Conservation (phyloP, 2,797 vertebrate species). For the Helicolenus hilgendorfi region DNA sequence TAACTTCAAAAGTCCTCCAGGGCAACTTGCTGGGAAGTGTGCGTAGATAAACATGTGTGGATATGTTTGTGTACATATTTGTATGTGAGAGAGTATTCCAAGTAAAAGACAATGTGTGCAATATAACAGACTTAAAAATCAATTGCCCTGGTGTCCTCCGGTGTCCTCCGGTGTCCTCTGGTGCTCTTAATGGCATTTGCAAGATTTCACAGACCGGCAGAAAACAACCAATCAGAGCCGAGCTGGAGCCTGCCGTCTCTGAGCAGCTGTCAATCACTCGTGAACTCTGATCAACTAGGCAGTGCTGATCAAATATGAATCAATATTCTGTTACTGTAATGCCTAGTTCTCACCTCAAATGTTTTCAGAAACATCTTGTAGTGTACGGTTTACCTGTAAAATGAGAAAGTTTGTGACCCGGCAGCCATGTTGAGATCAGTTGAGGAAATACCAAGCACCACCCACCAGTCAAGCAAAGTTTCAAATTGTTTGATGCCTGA, state of each 20-base stretch:
- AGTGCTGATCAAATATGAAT: too few relatives aligned
- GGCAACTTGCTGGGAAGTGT: conserved; percentile 7
- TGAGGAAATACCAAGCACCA: neutral
- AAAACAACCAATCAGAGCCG: neutral
- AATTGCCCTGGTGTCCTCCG: too few relatives aligned
- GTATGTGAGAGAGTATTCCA: neutral
- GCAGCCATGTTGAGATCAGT: neutral
- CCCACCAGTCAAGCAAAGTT: neutral
- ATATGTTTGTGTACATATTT: neutral
- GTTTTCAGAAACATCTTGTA: neutral
- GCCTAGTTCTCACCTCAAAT: accelerated
- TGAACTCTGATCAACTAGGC: too few relatives aligned
- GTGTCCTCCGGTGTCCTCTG: too few relatives aligned
- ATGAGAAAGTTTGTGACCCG: neutral
- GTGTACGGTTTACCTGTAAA: neutral
- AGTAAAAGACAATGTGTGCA: neutral
- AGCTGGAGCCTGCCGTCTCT: too few relatives aligned
- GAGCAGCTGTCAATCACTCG: too few relatives aligned
- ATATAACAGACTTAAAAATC: neutral
- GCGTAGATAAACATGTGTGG: neutral
- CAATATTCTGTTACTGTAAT: too few relatives aligned
- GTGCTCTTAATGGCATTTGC: too few relatives aligned
- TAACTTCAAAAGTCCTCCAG: neutral
- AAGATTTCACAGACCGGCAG: too few relatives aligned
- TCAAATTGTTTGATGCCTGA: neutral